Conservation (phyloP, 2,888 invertebrate species). For the Synanthedon formicaeformis region DNA sequence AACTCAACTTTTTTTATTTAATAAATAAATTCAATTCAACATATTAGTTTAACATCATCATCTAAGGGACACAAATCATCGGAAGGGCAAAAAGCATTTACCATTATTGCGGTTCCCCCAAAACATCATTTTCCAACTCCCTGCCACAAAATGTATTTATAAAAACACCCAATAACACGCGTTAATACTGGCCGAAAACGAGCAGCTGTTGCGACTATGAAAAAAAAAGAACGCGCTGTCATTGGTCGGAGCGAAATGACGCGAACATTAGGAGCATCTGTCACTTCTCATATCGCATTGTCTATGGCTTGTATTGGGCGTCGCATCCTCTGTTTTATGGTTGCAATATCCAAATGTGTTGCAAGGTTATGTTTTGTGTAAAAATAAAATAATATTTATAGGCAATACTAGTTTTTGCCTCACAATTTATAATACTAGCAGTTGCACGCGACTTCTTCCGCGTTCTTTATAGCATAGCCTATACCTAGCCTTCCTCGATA, state of each 20-base stretch:
- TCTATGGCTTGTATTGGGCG: constrained; percentile 20
- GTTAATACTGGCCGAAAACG: constrained; percentile 37
- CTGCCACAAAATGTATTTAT: constrained; percentile 32
- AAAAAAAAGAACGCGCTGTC: constrained; percentile 36
- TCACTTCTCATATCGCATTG: constrained; percentile 46
- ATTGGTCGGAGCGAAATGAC: constrained; percentile 42
- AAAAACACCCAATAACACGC: constrained; percentile 59
- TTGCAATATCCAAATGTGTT: constrained; percentile 4
- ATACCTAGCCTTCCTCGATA: no score
- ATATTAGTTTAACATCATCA: constrained; percentile 23
- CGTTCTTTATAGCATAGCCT: no score
- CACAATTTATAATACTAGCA: no score
- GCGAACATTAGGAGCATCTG: constrained; percentile 57
- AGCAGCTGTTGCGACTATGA: constrained; percentile 46
- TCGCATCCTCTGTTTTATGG: constrained; percentile 6
- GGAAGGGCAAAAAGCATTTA: constrained; percentile 23
- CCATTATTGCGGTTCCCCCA: constrained; percentile 16
- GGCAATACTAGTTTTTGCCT: background rate
- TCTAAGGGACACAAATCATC: constrained; percentile 13
- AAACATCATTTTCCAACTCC: constrained; percentile 5
- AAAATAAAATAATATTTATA: background rate
- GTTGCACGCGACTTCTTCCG: no score
- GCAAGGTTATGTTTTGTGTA: background rate
- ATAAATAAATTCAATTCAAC: constrained; percentile 21
- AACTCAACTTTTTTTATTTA: no score